These are phyloP conservation scores for Oncorhynchus keta DNA, from an alignment of 2,113 vertebrate genomes.

Conservation along the genomic window DNA sequence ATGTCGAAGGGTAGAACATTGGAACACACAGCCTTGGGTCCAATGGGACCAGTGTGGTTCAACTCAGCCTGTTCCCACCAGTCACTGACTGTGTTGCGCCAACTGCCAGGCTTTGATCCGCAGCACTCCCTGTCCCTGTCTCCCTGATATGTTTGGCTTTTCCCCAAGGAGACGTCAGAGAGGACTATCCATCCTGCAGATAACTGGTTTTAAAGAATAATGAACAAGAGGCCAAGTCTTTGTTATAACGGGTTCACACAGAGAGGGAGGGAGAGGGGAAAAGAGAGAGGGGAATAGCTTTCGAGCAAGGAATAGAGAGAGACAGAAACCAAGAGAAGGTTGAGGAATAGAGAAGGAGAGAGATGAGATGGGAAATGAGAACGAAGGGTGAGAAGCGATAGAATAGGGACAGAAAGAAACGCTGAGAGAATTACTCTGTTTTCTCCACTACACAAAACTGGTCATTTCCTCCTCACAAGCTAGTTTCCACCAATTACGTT, in stretches of 20 bases:
- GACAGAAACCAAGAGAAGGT: neutral
- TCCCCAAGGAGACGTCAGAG: constrained; percentile 1
- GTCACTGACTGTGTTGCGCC: neutral
- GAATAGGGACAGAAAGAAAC: neutral
- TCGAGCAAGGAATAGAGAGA: neutral
- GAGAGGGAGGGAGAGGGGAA: neutral
- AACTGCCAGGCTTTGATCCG: constrained; percentile 1
- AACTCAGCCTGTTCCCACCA: constrained; percentile 38
- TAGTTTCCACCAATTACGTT: constrained; percentile 75
- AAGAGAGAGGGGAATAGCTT: too few relatives aligned
- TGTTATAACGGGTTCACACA: constrained; percentile 10
- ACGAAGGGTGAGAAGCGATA: neutral
- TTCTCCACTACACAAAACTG: constrained; percentile 47
- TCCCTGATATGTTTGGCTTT: too few relatives aligned
- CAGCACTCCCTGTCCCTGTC: neutral
- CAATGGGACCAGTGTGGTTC: constrained; percentile 39
- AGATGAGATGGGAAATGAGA: neutral
- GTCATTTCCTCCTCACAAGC: constrained; percentile 36
- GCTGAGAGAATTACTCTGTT: constrained; percentile 1
- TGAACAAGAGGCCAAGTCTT: neutral
- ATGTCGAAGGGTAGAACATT: too few relatives aligned
- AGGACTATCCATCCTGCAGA: neutral
- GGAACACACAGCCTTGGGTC: constrained; percentile 5
- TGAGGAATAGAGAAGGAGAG: neutral
- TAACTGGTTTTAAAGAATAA: constrained; percentile 12